phyloP scores from a whole-genome alignment of 2,797 vertebrate species.

The Scomberomorus guttatus region DNA sequence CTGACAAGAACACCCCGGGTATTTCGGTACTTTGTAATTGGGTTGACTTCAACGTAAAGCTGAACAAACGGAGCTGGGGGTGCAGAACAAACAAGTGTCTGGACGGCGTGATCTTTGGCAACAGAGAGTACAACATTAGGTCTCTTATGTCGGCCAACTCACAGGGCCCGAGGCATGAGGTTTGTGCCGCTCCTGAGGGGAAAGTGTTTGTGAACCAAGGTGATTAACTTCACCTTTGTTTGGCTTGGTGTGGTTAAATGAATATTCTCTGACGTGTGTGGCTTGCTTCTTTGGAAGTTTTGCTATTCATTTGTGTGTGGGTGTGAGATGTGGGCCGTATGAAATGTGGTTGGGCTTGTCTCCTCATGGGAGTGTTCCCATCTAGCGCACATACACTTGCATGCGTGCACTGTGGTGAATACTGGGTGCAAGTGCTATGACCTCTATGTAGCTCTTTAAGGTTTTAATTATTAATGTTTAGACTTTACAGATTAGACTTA shows the following conservation, averaged over 20 bases:
- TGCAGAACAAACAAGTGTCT: constrained; percentile 57
- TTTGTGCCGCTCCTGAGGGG: constrained; percentile 23
- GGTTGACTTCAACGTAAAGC: constrained; percentile 58
- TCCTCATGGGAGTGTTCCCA: not conserved
- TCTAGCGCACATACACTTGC: not conserved
- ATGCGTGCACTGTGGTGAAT: no score
- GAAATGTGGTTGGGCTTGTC: not conserved
- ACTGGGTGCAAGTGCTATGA: no score
- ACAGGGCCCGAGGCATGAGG: not conserved
- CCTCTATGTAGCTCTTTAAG: no score
- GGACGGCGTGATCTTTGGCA: constrained; percentile 52
- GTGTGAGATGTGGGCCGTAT: not conserved
- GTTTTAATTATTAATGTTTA: no score
- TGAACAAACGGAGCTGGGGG: constrained; percentile 56
- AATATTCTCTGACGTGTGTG: not conserved
- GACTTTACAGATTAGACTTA: no score
- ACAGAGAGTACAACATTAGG: constrained; percentile 34
- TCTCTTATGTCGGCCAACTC: constrained; percentile 44
- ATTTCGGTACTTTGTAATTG: constrained; percentile 43
- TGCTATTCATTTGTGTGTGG: not conserved
- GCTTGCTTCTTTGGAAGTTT: not conserved
- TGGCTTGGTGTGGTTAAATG: constrained; percentile 5
- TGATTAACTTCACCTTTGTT: constrained; percentile 37
- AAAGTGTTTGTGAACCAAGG: constrained; percentile 30
- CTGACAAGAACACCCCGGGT: constrained; percentile 40